Evolutionary conservation across 37 sponge, comb jelly and placozoan species (phyloP).

Genomic region (Amphimedon queenslandica): DNA sequence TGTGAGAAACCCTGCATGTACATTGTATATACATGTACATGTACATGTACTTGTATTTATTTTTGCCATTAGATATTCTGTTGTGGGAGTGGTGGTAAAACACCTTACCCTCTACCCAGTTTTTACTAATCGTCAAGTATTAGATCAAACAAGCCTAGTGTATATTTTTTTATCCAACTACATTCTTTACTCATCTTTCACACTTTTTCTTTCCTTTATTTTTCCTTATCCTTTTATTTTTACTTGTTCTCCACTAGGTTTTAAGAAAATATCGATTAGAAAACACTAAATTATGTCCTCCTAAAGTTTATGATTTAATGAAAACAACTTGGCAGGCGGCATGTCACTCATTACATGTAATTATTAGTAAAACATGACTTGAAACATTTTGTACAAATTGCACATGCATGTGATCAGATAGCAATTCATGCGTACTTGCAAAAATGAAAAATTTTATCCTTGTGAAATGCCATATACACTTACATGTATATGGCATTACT

Average conservation of each 20-base stretch:
- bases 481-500: too few relatives aligned
- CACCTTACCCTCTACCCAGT: slow-evolving; percentile 90
- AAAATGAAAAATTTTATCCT: too few relatives aligned
- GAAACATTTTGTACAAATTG: too few relatives aligned
- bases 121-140: slow-evolving; percentile 86
- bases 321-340: slow-evolving; percentile 73
- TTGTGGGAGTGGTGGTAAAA: slow-evolving; percentile 91
- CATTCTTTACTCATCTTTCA: neutral
- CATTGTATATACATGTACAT: too few relatives aligned
- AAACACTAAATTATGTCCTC: slow-evolving; percentile 61
- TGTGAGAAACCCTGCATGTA: neutral
- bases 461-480: too few relatives aligned
- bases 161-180: neutral
- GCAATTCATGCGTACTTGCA: too few relatives aligned
- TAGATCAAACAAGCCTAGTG: slow-evolving; percentile 75
- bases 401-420: too few relatives aligned
- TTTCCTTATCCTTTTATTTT: neutral
- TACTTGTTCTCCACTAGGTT: slow-evolving; percentile 28
- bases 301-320: slow-evolving; percentile 72
- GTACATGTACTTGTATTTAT: slow-evolving; percentile 1
- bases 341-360: too few relatives aligned
- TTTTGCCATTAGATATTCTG: slow-evolving; percentile 62
- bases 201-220: neutral
- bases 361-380: too few relatives aligned
- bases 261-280: slow-evolving; percentile 83